Percentiles rank a stretch among this genome's conserved stretches.
These are phyloP conservation scores for Dicrostonyx torquatus DNA, from an alignment of 2,797 vertebrate genomes.

Conservation along the genomic window DNA sequence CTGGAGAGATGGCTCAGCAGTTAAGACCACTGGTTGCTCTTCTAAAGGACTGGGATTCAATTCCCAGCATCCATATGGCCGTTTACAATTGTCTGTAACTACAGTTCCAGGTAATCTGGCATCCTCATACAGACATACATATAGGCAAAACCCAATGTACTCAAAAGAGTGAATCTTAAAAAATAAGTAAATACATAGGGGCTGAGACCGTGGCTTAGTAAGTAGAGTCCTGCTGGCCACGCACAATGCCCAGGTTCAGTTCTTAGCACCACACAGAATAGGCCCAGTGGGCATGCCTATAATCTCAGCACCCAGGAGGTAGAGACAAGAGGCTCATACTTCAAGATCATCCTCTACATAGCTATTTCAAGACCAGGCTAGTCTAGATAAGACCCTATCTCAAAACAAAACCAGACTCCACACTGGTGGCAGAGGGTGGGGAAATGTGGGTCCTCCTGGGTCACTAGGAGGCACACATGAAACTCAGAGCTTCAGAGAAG, in stretches of 20 bases:
- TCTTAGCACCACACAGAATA: too few relatives aligned
- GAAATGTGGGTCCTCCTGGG: not conserved
- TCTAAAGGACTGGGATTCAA: not conserved
- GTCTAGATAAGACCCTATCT: not conserved
- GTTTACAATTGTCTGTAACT: not conserved
- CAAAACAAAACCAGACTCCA: not conserved
- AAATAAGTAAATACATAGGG: not conserved
- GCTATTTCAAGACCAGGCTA: not conserved
- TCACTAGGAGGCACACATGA: not conserved
- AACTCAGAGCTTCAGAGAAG: not conserved
- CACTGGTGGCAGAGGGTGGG: rapidly evolving
- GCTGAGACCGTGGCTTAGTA: not conserved
- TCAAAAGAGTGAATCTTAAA: not conserved
- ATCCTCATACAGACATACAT: not conserved
- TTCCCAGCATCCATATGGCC: not conserved
- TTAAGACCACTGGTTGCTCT: not conserved
- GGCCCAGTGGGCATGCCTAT: not conserved
- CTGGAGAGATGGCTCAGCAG: not conserved
- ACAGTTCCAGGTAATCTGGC: not conserved
- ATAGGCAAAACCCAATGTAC: not conserved
- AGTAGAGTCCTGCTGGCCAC: not conserved
- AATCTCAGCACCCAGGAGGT: not conserved
- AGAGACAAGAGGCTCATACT: not conserved
- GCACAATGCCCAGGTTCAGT: not conserved
- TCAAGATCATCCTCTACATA: not conserved